Percentiles rank a stretch among this genome's conserved stretches.
Conservation (phyloP, 2,797 vertebrate species). For the Sciaenops ocellatus region DNA sequence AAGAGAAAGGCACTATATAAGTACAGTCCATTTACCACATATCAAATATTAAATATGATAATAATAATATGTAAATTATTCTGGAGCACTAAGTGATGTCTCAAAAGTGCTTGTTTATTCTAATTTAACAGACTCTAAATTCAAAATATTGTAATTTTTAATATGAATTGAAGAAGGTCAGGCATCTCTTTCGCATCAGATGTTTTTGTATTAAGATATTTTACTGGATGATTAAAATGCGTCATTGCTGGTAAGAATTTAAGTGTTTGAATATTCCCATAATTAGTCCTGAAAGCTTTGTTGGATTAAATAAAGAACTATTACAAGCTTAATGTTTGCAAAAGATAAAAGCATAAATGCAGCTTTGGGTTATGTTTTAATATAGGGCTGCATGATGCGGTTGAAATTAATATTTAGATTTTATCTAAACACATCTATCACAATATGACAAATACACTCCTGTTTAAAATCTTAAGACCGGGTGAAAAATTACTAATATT, state of each 20-base stretch:
- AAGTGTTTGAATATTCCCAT: too few species aligned
- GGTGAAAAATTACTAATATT: too few species aligned
- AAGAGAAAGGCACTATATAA: too few species aligned
- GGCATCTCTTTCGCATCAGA: conserved; percentile 7
- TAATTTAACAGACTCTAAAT: conserved; percentile 1
- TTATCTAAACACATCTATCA: background rate
- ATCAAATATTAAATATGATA: too few species aligned
- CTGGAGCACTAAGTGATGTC: background rate
- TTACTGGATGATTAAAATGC: background rate
- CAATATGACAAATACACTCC: background rate
- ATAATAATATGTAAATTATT: background rate
- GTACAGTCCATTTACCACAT: too few species aligned
- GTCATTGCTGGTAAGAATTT: conserved; percentile 6
- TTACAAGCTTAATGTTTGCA: background rate
- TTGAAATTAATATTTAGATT: background rate
- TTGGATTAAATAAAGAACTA: too few species aligned
- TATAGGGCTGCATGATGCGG: background rate
- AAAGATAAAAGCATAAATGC: background rate
- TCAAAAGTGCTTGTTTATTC: background rate
- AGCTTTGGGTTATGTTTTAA: background rate
- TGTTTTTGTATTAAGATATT: background rate
- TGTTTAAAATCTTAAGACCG: too few species aligned
- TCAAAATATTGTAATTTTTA: background rate
- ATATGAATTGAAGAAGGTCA: background rate
- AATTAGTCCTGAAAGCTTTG: too few species aligned